Base-by-base conservation (phyloP, 2,888 invertebrate species). In the Dione vanillae region DNA sequence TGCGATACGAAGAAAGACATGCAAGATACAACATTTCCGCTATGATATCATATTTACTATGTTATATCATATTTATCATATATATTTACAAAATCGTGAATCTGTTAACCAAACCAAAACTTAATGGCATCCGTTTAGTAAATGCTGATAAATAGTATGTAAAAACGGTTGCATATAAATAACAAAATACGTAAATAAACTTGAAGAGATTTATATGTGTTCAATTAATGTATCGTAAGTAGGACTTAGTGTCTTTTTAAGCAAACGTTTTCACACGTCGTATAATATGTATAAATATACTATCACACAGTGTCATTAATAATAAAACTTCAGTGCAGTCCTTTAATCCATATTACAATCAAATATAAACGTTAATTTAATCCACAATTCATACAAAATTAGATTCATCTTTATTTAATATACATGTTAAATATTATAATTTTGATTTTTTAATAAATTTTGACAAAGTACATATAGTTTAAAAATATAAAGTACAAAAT, bases 51-150 rank as follows among this genome's bases (percentile, higher is more conserved):
- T 16, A 58, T 68, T 66, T 37, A 45, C 19, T 37, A 56, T 56
- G 56, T 56, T 54, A 49, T 27, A 41, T n/a, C n/a, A n/a, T 37
- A 20, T 27, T 59, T 45, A 14, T 65, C 11, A 49, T n/a, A 56
- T 65, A 65, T 69, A 71, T 69, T 54, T 74, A 72, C 69, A 72
- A 65, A 40, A 61, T 47, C 47, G 37, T 20, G 37, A 37, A n/a
- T n/a, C 56, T 69, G 67, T 72, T 69, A 72, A 70, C 65, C 72
- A 72, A 74, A 69, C 72, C 72, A 72, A 73, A 65, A 65, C 43
- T 62, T 49, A 40, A 74, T 74, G 70, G 49, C 59, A 65, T 65
- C 45, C 20, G 61, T 70, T 71, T 69, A 59, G 67, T 74, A 54
- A 70, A 67, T 72, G 61, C 20, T 59, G 62, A 64, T 40, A 10